Percentiles rank a stretch among this genome's conserved stretches.
These are phyloP conservation scores for Rhabdomys dilectus DNA, from an alignment of 2,113 vertebrate species.

Conservation along the genomic window DNA sequence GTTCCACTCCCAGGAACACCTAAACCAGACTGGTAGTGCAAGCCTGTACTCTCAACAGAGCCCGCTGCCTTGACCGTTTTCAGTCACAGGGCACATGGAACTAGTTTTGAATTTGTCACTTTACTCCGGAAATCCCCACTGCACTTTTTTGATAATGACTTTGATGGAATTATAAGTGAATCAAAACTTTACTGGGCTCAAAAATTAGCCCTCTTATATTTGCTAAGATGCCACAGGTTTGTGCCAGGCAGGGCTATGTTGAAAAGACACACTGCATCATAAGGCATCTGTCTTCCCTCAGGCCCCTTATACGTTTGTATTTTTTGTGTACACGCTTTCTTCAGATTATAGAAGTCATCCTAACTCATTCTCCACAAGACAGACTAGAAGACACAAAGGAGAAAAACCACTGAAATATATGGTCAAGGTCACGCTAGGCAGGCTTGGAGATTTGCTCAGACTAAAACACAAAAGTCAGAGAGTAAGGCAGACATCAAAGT, in stretches of 20 bases:
- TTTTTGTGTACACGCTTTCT: background rate
- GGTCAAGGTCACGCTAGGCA: no score
- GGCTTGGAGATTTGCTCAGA: background rate
- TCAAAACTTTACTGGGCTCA: background rate
- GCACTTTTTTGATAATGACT: background rate
- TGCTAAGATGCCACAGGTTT: background rate
- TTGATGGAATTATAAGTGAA: background rate
- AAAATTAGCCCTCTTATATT: rapidly evolving
- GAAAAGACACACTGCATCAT: no score
- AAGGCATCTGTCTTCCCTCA: background rate
- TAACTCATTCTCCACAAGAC: background rate
- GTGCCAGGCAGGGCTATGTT: no score
- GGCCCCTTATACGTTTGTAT: background rate
- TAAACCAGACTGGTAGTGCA: background rate
- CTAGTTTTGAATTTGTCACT: background rate
- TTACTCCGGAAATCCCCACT: background rate
- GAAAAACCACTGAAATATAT: background rate
- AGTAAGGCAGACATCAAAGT: background rate
- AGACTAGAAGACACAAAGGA: background rate
- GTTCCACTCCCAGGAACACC: background rate
- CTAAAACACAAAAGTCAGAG: background rate
- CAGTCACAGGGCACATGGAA: background rate
- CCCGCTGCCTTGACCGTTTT: background rate
- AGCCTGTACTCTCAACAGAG: background rate
- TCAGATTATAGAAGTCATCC: background rate